phyloP scores from a whole-genome alignment of 2,113 vertebrate species.

The Capreolus pygargus region DNA sequence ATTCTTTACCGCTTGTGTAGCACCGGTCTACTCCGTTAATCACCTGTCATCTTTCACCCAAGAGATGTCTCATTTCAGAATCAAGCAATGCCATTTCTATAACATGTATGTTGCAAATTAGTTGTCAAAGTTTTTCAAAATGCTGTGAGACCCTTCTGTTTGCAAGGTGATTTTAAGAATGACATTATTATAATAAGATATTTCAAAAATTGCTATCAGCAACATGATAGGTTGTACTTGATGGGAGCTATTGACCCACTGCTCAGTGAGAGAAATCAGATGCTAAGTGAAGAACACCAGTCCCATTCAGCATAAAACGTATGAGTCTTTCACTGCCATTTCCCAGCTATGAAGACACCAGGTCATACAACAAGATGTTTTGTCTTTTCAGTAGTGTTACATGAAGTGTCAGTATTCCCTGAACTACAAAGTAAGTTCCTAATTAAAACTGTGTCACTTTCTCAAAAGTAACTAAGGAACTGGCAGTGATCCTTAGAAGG shows the following conservation, averaged over 20 bases:
- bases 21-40: neutral
- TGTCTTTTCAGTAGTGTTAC: constrained; percentile 26
- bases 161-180: constrained; percentile 76
- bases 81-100: neutral
- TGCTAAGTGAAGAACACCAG: constrained; percentile 46
- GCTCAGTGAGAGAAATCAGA: constrained; percentile 73
- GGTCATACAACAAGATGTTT: constrained; percentile 12
- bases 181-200: constrained; percentile 55
- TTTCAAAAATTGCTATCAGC: constrained; percentile 46
- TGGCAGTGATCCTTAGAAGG: neutral
- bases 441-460: neutral
- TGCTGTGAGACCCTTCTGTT: constrained; percentile 70
- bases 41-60: constrained; percentile 23
- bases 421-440: neutral
- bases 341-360: constrained; percentile 32
- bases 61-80: neutral
- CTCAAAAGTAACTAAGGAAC: neutral
- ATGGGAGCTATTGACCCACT: constrained; percentile 69
- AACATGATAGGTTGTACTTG: constrained; percentile 64
- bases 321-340: constrained; percentile 1
- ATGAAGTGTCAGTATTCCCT: constrained; percentile 7
- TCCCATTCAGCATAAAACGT: constrained; percentile 45
- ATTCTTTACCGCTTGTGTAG: neutral
- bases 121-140: constrained; percentile 62
- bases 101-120: neutral